phyloP scores from a whole-genome alignment of 1,140 invertebrate genomes.

The Polyergus mexicanus region DNA sequence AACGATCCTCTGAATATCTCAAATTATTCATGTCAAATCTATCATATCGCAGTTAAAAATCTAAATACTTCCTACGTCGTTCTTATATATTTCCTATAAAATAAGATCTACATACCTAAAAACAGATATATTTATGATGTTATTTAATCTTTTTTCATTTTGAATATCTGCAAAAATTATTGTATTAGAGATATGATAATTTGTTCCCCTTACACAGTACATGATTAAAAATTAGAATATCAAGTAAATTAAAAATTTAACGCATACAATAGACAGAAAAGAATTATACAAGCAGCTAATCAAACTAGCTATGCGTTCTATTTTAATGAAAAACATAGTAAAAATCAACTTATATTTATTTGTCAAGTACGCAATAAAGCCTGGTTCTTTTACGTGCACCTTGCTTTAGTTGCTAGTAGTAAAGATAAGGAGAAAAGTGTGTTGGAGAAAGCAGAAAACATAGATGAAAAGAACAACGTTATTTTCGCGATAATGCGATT shows the following conservation, averaged over 20 bases:
- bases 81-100: neutral
- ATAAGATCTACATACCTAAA: neutral
- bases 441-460: neutral
- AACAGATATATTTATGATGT: neutral
- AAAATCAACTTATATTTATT: constrained; percentile 30
- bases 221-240: constrained; percentile 15
- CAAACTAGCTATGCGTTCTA: neutral
- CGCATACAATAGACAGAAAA: neutral
- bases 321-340: neutral
- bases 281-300: neutral
- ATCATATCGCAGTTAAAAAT: neutral
- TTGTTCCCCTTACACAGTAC: no score
- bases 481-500: constrained; percentile 16
- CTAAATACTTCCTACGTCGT: neutral
- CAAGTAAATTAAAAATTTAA: neutral
- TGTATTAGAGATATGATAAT: no score
- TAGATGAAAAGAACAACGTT: constrained; percentile 13
- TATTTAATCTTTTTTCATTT: neutral
- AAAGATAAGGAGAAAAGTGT: neutral
- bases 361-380: neutral
- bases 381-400: constrained; percentile 30
- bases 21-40: neutral
- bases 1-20: neutral
- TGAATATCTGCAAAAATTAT: neutral
- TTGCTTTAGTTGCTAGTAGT: constrained; percentile 11